Conservation (phyloP, 1,140 invertebrate species). For the Drosophila melanica region DNA sequence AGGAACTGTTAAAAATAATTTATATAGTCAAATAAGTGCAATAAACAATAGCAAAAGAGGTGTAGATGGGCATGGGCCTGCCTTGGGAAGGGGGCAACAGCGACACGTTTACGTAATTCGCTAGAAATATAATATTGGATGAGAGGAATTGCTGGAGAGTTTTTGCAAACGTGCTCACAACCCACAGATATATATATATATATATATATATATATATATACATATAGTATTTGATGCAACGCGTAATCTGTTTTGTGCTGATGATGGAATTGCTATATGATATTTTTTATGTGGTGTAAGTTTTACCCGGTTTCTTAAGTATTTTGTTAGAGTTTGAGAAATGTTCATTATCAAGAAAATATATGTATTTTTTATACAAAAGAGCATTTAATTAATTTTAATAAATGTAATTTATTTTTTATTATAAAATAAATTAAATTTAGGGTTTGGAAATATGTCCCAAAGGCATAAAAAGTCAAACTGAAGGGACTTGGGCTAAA, state of each 20-base stretch:
- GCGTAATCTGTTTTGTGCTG: conserved; percentile 15
- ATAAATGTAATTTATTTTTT: too few relatives aligned
- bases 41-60: too few relatives aligned
- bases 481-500: too few relatives aligned
- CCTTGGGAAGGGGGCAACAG: neutral
- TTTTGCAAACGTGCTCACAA: conserved; percentile 27
- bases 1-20: neutral
- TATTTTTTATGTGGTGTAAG: conserved; percentile 4
- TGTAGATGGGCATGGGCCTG: neutral
- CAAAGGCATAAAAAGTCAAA: too few relatives aligned
- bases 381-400: too few relatives aligned
- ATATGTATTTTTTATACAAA: neutral
- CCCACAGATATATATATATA: neutral
- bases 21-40: neutral
- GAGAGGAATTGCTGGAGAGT: neutral
- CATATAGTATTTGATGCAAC: conserved; percentile 1
- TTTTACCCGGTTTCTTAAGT: neutral
- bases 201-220: too few relatives aligned
- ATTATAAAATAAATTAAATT: too few relatives aligned
- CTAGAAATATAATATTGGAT: conserved; percentile 21
- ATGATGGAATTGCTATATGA: conserved; percentile 22
- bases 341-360: conserved; percentile 1
- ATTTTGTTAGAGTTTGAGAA: neutral
- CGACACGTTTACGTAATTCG: conserved; percentile 17
- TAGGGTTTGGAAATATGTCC: too few relatives aligned